Evolutionary conservation across 2,888 invertebrate species (phyloP).

Genomic region (Conus canariensis): DNA sequence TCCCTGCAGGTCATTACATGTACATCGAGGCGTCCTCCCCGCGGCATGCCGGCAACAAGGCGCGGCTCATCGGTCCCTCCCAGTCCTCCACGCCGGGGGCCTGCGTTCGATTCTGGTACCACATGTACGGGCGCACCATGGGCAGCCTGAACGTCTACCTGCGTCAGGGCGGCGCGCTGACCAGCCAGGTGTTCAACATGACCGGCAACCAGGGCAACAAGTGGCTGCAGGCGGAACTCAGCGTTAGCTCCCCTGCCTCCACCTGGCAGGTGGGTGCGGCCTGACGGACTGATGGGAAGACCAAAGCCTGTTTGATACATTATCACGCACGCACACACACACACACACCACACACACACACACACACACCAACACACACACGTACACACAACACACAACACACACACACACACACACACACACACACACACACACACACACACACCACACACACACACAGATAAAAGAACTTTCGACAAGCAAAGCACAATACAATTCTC

Average conservation of each 20-base stretch:
- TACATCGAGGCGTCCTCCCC: constrained; percentile 67
- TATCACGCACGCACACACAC: neutral
- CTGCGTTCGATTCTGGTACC: constrained; percentile 74
- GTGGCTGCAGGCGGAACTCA: constrained; percentile 68
- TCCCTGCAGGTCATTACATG: constrained; percentile 67
- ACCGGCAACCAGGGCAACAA: constrained; percentile 67
- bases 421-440: too few species aligned
- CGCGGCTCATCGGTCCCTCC: constrained; percentile 50
- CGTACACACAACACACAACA: too few species aligned
- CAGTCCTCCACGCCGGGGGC: constrained; percentile 56
- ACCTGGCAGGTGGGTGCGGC: constrained; percentile 61
- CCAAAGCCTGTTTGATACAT: neutral
- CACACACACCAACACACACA: too few species aligned
- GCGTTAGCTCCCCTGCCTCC: constrained; percentile 57
- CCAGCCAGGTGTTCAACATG: constrained; percentile 50
- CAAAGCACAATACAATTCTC: too few species aligned
- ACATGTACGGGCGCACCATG: constrained; percentile 70
- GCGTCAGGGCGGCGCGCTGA: constrained; percentile 6
- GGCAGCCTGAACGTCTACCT: constrained; percentile 65
- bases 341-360: neutral
- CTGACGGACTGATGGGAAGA: too few species aligned
- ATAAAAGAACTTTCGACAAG: too few species aligned
- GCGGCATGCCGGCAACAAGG: constrained; percentile 58
- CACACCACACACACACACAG: too few species aligned
- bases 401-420: too few species aligned